Evolutionary conservation across 2,888 invertebrate species (phyloP).

Genomic region (Tinea trinotella): DNA sequence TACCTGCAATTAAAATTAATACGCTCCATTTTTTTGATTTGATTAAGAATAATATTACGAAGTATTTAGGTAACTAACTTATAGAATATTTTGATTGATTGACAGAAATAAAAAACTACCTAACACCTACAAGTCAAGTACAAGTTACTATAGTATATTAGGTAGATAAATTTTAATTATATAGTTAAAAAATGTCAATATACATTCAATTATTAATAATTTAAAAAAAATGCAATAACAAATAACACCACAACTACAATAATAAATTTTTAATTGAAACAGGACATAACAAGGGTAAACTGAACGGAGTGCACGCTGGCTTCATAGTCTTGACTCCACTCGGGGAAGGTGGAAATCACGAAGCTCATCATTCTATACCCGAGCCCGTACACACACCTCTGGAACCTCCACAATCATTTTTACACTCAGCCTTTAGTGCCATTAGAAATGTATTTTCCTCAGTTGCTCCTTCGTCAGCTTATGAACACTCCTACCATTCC

Average conservation of each 20-base stretch:
- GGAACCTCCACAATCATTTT: constrained; percentile 53
- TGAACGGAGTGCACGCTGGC: constrained; percentile 61
- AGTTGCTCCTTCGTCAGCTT: constrained; percentile 25
- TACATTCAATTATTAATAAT: no score
- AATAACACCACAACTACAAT: neutral
- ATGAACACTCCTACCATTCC: constrained; percentile 19
- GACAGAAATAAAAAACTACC: no score
- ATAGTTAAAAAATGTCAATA: no score
- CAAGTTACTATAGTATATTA: no score
- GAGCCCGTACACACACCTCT: constrained; percentile 40
- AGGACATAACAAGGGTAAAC: constrained; percentile 50
- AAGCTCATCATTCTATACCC: constrained; percentile 32
- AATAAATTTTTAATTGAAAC: constrained; percentile 37
- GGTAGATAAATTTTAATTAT: no score
- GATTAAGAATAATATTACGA: no score
- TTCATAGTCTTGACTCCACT: constrained; percentile 59
- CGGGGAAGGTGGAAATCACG: constrained; percentile 38
- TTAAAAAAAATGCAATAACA: neutral
- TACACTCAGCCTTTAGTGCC: constrained; percentile 53
- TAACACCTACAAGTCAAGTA: no score
- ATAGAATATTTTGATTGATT: no score
- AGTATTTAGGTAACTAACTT: no score
- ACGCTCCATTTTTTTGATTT: no score
- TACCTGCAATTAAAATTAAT: no score
- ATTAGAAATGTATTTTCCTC: constrained; percentile 49